Evolutionary conservation across 2,113 vertebrate species (phyloP).

Genomic region (Rhombomys opimus): DNA sequence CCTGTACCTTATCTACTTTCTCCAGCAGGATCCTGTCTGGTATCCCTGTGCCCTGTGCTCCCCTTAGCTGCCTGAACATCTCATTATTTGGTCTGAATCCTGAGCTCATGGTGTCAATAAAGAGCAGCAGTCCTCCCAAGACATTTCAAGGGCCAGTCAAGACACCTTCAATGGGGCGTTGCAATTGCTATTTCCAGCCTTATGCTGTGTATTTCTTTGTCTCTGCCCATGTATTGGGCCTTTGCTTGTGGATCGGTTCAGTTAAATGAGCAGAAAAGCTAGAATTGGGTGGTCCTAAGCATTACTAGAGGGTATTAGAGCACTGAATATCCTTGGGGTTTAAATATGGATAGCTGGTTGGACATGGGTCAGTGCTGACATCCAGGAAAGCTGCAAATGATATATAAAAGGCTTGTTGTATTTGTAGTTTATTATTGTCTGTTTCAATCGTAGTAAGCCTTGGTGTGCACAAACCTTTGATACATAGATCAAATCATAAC

Average conservation of each 20-base stretch:
- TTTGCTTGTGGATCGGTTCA: background rate
- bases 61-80: background rate
- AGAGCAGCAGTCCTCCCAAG: background rate
- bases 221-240: background rate
- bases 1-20: background rate
- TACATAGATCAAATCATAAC: background rate
- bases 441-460: rapidly evolving
- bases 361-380: background rate
- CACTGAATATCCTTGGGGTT: rapidly evolving
- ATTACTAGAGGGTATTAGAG: background rate
- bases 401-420: background rate
- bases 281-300: background rate
- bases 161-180: too few species aligned
- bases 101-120: background rate
- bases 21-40: too few species aligned
- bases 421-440: rapidly evolving
- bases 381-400: rapidly evolving
- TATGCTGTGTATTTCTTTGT: rapidly evolving
- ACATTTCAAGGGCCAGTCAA: background rate
- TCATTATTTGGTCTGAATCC: background rate
- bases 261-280: background rate
- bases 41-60: background rate
- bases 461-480: rapidly evolving
- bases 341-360: background rate
- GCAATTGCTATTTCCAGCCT: background rate